A percentile compares a stretch with the other conserved stretches of the same genome.
phyloP scores from a whole-genome alignment of 2,888 invertebrate genomes.

The Holacanthella duospinosa region DNA sequence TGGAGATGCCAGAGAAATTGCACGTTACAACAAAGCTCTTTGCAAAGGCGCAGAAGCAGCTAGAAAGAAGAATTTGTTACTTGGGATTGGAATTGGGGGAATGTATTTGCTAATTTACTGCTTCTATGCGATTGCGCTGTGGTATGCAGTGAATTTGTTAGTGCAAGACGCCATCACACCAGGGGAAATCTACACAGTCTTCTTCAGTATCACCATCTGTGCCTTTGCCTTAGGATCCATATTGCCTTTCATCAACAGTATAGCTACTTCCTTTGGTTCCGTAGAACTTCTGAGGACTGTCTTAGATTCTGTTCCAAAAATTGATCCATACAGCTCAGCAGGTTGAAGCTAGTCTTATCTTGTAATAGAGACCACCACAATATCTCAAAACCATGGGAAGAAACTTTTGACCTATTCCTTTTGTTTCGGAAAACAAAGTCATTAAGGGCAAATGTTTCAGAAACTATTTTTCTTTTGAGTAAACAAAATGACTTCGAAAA shows the following conservation, averaged over 20 bases:
- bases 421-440: too few species aligned
- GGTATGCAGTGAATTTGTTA: conserved; percentile 5
- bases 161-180: background rate
- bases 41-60: background rate
- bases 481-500: too few species aligned
- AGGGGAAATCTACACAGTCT: conserved; percentile 47
- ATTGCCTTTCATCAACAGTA: conserved; percentile 66
- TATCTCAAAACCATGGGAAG: too few species aligned
- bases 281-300: conserved; percentile 48
- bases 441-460: too few species aligned
- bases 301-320: conserved; percentile 43
- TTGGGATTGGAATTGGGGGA: conserved; percentile 1
- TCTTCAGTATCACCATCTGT: conserved; percentile 62
- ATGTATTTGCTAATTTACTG: conserved; percentile 6
- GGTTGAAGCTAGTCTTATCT: too few species aligned
- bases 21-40: conserved; percentile 40
- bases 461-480: too few species aligned
- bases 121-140: conserved; percentile 5
- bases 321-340: conserved; percentile 42
- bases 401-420: too few species aligned
- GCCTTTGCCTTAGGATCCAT: conserved; percentile 52
- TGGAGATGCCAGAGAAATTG: conserved; percentile 57
- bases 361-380: too few species aligned
- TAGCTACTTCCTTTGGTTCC: conserved; percentile 66
- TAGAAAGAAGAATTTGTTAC: background rate